These are phyloP conservation scores for Rhea americana DNA, from an alignment of 2,113 vertebrate species.

Conservation along the genomic window DNA sequence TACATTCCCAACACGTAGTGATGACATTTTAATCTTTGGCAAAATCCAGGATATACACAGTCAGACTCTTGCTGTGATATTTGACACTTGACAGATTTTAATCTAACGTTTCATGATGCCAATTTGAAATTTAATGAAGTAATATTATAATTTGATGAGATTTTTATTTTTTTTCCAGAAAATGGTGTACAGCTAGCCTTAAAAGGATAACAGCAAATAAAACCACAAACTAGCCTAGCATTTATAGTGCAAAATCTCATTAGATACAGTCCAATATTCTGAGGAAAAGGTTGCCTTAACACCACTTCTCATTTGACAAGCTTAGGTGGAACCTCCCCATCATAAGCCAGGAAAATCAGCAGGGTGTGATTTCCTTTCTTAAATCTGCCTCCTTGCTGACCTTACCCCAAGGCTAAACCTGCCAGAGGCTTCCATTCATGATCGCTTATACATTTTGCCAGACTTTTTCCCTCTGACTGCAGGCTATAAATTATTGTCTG, in stretches of 20 bases:
- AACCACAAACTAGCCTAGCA: neutral
- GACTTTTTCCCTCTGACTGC: conserved; percentile 18
- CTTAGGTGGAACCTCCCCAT: neutral
- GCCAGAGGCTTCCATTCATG: neutral
- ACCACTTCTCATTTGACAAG: neutral
- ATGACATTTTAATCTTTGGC: conserved; percentile 49
- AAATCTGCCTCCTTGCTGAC: neutral
- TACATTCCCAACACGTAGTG: neutral
- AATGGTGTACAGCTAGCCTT: neutral
- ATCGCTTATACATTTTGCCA: neutral
- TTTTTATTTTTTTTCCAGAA: neutral
- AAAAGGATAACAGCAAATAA: neutral
- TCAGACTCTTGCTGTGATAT: neutral
- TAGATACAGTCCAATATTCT: neutral
- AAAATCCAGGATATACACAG: neutral
- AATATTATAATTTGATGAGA: neutral
- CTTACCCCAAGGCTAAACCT: conserved; percentile 12
- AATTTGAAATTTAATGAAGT: conserved; percentile 1
- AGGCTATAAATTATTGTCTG: conserved; percentile 19
- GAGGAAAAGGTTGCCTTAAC: neutral
- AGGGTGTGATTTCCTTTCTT: conserved; percentile 28
- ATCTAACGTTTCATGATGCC: conserved; percentile 5
- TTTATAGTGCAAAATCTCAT: neutral
- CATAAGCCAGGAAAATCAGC: conserved; percentile 28
- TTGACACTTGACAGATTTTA: conserved; percentile 17